Base-by-base conservation (phyloP, 1,140 invertebrate genomes). In the Fragariocoptes setiger region DNA sequence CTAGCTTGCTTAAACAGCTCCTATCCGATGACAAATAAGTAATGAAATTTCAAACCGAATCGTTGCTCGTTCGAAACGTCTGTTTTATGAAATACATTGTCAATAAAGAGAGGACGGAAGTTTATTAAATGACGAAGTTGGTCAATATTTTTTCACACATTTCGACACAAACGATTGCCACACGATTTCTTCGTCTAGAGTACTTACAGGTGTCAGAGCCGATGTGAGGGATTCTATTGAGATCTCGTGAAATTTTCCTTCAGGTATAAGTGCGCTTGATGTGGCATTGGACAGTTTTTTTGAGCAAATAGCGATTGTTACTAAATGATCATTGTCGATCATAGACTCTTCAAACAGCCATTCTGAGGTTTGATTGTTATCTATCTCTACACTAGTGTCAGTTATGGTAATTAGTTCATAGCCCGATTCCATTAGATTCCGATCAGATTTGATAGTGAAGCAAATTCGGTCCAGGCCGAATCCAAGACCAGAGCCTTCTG, bases 271-370 rank as follows among this genome's bases (percentile, higher is more conserved):
- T 8, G 8, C 25, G n/a, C 25, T 8, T 31, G 25, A 8, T 8
- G 25, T 8, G 8, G n/a, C 8, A n/a, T 31, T n/a, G 8, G 25
- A 31, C n/a, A n/a, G 8, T 8, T 31, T 31, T 31, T 8, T 8
- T 8, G 8, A 8, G n/a, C n/a, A n/a, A 22, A 21, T 18, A 37
- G 79, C 77, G 13, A 88, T 73, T 37, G 72, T 67, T 19, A 80
- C 73, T 56, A 70, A 72, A 59, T 92, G 77, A 35, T 65, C 56
- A 0, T 68, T 55, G 58, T 79, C 70, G n/a, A 90, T 44, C 43
- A 82, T 56, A 31, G 67, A 70, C 58, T 94, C 85, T 52, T 88
- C 72, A 62, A 94, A 90, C 15, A 57, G 48, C 76, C 77, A 94
- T 47, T 67, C 56, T 15, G 60, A 47, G 47, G 69, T 61, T 39